Base-by-base conservation (phyloP, 2,888 invertebrate species). In the Drosophila nr. perissopoda region DNA sequence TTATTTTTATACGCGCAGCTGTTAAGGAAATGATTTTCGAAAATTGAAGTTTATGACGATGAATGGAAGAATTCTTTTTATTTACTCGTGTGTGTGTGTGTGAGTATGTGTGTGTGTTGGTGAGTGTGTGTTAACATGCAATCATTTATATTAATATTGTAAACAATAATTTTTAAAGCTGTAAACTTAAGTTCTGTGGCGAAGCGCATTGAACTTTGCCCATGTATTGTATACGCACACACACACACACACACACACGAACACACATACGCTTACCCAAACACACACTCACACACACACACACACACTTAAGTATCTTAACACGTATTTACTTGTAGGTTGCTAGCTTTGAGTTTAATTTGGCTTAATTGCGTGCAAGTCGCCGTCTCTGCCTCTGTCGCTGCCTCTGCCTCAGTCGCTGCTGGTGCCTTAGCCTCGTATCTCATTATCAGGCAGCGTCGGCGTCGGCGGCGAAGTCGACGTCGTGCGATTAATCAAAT, bases 21-120 rank as follows among this genome's bases (percentile, higher is more conserved):
- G 91, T 89, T 81, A 89, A 91, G 91, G 92, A 91, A 92, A 92
- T 92, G 90, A 91, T 92, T 92, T 91, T 91, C 84, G 84, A 84
- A 91, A 89, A 90, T 90, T 92, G 80, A 92, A 91, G 90, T 91
- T 92, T 91, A 91, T 91, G 91, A 90, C 88, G 90, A 87, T 88
- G 91, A 91, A 89, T 92, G 91, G 87, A 87, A 83, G 82, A 78
- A 78, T 80, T 90, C 81, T 68, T 68, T 66, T 74, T 79, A 78
- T 62, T 72, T 68, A 67, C 66, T 73, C 42, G 31, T 25, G 4
- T 33, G 40, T 40, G 40, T 18, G 8, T 18, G 29, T 36, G 52
- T 18, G 56, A 38, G 52, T 49, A 48, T 54, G 34, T 45, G 27
- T 36, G 33, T 48, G 65, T 36, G 42, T 59, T 29, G 49, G 67